Conservation (phyloP, 2,888 invertebrate species). For the Uloborus plumipes region DNA sequence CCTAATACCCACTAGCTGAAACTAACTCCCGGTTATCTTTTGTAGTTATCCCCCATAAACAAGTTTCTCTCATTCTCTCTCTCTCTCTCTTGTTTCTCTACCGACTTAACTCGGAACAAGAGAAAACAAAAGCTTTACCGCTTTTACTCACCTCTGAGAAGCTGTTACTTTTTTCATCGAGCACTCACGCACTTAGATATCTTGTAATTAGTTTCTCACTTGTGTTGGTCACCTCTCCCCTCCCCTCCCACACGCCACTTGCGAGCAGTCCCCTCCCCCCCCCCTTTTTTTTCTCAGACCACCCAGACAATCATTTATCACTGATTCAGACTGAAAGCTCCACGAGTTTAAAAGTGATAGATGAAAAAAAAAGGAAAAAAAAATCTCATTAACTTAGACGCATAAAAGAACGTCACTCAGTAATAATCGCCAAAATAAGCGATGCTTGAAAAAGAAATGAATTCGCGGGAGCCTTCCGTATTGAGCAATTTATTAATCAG, state of each 20-base stretch:
- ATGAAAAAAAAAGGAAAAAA: conserved; percentile 6
- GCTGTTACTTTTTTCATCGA: background rate
- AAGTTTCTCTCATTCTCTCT: too few species aligned
- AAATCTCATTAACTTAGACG: conserved; percentile 54
- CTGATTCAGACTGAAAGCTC: conserved; percentile 24
- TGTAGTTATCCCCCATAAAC: too few species aligned
- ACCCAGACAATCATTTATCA: conserved; percentile 61
- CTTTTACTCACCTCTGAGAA: too few species aligned
- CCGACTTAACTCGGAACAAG: too few species aligned
- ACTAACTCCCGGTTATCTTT: too few species aligned
- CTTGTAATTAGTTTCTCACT: conserved; percentile 59
- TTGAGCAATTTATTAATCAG: conserved; percentile 60
- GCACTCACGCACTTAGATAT: conserved; percentile 36
- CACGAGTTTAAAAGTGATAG: background rate
- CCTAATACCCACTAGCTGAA: too few species aligned
- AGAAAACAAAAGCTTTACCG: too few species aligned
- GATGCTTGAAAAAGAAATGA: conserved; percentile 48
- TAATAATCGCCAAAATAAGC: conserved; percentile 21
- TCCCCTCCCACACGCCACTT: background rate
- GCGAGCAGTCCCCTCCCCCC: background rate
- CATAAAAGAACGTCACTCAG: conserved; percentile 41
- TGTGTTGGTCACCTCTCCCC: conserved; percentile 21
- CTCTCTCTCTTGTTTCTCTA: too few species aligned
- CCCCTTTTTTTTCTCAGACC: conserved; percentile 30
- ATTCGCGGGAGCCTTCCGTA: conserved; percentile 33